Percentiles rank a stretch among this genome's conserved stretches.
phyloP scores from a whole-genome alignment of 2,797 vertebrate species.

The Epinephelus malabaricus region DNA sequence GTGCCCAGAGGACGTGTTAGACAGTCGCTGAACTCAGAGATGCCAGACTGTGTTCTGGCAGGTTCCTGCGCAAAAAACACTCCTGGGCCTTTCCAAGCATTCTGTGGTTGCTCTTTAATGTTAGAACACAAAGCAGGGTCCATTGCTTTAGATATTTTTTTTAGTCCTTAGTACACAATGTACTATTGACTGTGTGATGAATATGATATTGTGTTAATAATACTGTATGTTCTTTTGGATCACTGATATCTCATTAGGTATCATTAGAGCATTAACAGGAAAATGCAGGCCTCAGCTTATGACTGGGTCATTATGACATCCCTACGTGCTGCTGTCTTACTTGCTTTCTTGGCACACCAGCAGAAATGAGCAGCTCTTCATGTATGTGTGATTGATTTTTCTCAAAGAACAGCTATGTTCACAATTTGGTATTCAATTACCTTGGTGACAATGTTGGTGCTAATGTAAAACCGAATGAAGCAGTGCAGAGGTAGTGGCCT shows the following conservation, averaged over 20 bases:
- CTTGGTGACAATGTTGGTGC: background rate
- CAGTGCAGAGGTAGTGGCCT: background rate
- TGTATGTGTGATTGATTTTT: conserved; percentile 15
- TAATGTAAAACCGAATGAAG: conserved; percentile 17
- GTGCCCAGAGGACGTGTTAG: conserved; percentile 24
- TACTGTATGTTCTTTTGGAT: conserved; percentile 2
- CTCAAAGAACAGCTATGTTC: conserved; percentile 9
- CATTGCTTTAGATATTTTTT: background rate
- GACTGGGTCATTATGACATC: conserved; percentile 6
- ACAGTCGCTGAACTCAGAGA: conserved; percentile 26
- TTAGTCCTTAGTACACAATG: background rate
- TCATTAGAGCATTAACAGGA: background rate
- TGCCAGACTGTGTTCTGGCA: conserved; percentile 18
- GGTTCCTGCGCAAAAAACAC: conserved; percentile 31
- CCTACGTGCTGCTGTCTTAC: background rate
- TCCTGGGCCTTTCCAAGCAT: background rate
- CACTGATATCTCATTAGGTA: background rate
- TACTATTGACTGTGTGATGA: background rate
- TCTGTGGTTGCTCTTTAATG: conserved; percentile 8
- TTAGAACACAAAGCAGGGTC: background rate
- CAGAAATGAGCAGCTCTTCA: background rate
- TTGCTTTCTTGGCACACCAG: background rate
- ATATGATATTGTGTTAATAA: background rate
- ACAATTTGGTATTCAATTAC: background rate
- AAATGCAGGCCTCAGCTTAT: background rate